These are phyloP conservation scores for Parasteatoda tepidariorum DNA, from an alignment of 1,140 invertebrate species.

Conservation along the genomic window DNA sequence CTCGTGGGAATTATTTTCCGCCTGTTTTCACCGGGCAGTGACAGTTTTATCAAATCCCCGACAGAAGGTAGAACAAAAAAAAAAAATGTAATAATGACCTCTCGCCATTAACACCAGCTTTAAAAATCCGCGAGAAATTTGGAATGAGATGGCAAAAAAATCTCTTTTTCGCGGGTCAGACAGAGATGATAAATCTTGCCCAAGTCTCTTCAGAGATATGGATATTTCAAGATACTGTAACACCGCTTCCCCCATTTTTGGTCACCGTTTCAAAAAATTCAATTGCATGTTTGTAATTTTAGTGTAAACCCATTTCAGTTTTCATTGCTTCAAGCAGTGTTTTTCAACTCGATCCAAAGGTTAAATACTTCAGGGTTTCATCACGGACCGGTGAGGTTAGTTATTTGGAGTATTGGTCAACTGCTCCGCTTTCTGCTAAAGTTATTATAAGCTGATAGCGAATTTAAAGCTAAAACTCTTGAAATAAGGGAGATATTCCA, in stretches of 20 bases:
- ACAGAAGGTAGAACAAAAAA: neutral
- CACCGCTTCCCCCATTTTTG: neutral
- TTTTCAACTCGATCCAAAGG: too few relatives aligned
- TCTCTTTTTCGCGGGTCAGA: conserved; percentile 10
- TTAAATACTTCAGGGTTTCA: too few relatives aligned
- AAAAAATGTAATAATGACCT: conserved; percentile 37
- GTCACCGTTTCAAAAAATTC: neutral
- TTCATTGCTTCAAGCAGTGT: too few relatives aligned
- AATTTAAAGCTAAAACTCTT: too few relatives aligned
- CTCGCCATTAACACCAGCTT: conserved; percentile 47
- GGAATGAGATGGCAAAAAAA: neutral
- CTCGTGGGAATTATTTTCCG: conserved; percentile 11
- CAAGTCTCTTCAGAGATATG: neutral
- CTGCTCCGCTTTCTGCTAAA: too few relatives aligned
- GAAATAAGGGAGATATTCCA: too few relatives aligned
- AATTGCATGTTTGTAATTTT: too few relatives aligned
- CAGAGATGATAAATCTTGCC: conserved; percentile 45
- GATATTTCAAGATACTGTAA: neutral
- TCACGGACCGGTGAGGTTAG: too few relatives aligned
- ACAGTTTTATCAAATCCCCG: conserved; percentile 56
- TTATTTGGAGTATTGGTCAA: too few relatives aligned
- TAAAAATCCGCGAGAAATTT: conserved; percentile 28
- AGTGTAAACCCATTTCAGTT: too few relatives aligned
- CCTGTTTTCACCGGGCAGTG: conserved; percentile 40
- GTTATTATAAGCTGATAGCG: too few relatives aligned